Evolutionary conservation across 2,888 invertebrate species (phyloP), one percentile per base, ranked within the genome.

Genomic region (Mesochorus sp.): DNA sequence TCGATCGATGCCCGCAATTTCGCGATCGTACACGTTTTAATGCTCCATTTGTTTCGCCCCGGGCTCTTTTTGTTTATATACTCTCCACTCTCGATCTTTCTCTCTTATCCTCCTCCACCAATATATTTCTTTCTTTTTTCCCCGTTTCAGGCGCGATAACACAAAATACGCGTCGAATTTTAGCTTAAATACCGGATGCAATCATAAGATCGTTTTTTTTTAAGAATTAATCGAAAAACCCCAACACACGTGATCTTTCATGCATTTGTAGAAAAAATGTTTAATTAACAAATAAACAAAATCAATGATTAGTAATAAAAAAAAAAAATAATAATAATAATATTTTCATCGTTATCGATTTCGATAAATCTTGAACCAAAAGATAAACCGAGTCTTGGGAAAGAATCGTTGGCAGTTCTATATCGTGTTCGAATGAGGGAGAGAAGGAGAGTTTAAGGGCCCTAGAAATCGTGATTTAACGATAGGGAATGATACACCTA

Each of bases 1-100:
- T n/a, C n/a, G 85, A 86, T 86, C 84, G 85, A 85, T 85, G 82
- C 64, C 79, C 78, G 83, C 77, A 82, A 85, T 84, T 84, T 82
- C 75, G 68, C 79, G 78, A 75, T 78, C 71, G 76, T 79, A 80
- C 81, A 79, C 77, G 82, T 86, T 62, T 86, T 51, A 84, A 84
- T 84, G 85, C 83, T 84, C 83, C 83, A 84, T 85, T 86, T 84
- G 81, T 81, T 82, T 79, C 85, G 68, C 84, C 82, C 67, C 81
- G 81, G 86, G 83, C 67, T 64, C 42, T 61, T 76, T 44, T 44
- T 70, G 42, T 39, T 68, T 42, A 44, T 31, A 19, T 39, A 51
- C 31, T 17, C 31, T 12, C 26, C 55, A 6, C 59, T 42, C 61
- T 59, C 59, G 53, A 5, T 37, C 24, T 6, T 14, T n/a, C 53